A percentile compares a stretch with the other conserved stretches of the same genome.
phyloP scores from a whole-genome alignment of 2,888 invertebrate genomes.

The Drosophila nr. medialis region DNA sequence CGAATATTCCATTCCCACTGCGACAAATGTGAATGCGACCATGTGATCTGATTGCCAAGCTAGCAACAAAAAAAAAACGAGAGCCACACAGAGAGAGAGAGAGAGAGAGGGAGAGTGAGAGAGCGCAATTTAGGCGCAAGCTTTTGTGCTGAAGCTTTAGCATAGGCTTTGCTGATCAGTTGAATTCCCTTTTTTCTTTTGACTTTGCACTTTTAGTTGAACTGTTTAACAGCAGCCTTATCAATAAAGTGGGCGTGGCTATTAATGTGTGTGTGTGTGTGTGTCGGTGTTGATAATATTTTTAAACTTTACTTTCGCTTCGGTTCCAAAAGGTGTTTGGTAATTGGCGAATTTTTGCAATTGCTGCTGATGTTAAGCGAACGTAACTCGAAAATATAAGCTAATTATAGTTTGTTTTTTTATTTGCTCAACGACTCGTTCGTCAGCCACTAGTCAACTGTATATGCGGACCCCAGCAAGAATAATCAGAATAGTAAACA shows the following conservation, averaged over 20 bases:
- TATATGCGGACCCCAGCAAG: slow-evolving; percentile 14
- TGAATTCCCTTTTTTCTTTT: slow-evolving; percentile 25
- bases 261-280: slow-evolving; percentile 13
- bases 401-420: slow-evolving; percentile 15
- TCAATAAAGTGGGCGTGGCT: slow-evolving; percentile 16
- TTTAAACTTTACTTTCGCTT: neutral
- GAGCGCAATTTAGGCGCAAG: slow-evolving; percentile 22
- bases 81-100: neutral
- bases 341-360: neutral
- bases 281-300: slow-evolving; percentile 27
- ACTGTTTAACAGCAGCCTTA: slow-evolving; percentile 4
- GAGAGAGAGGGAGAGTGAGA: slow-evolving; percentile 1
- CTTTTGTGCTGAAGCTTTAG: slow-evolving; percentile 32
- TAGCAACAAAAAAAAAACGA: slow-evolving; percentile 5
- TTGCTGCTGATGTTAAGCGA: neutral
- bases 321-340: neutral
- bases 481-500: slow-evolving; percentile 72
- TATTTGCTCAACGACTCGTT: slow-evolving; percentile 35
- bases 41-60: slow-evolving; percentile 65
- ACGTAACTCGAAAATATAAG: neutral
- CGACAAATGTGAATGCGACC: slow-evolving; percentile 54
- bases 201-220: slow-evolving; percentile 7
- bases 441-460: slow-evolving; percentile 29
- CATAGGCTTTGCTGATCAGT: slow-evolving; percentile 9
- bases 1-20: slow-evolving; percentile 58